Evolutionary conservation across 92 coral and sea anemone species (phyloP), one percentile per base, ranked within the genome.

Genomic region (Palythoa caribaeorum): DNA sequence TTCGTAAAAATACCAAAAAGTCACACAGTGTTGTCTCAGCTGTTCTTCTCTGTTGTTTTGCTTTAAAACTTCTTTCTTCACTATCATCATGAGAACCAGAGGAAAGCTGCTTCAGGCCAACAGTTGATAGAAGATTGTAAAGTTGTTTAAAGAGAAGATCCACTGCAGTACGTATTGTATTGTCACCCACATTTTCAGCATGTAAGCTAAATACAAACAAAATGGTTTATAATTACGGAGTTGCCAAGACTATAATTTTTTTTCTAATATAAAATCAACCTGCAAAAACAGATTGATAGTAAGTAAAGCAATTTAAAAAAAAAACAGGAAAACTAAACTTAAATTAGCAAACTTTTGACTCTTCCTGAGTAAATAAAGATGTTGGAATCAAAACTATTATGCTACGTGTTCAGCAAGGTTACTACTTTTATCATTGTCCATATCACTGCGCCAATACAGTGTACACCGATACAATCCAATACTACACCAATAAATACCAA

Each of bases 21-120:
- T 94, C 93, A 85, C 98, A 94, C 75, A 94, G 89, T 1, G 98
- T 95, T 13, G 95, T 92, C 90, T 94, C 95, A 13, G 90, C 88
- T 71, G 88, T 81, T 84, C 95, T 84, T 28, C 87, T 78, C 66
- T 94, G 92, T 77, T 93, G 89, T 71, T 62, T 80, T 17, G 44
- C n/a, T 51, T 70, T 53, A 83, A 85, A 86, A 1, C 44, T 77
- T 13, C 50, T 48, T 35, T 76, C 89, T 15, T 44, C 68, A 15
- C 40, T 65, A 38, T 66, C 84, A 35, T 74, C 84, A 0, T 59
- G 63, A 39, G 44, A 12, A n/a, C 40, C 70, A 0, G 62, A 4
- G 12, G 86, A 81, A 15, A 81, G 7, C 73, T 81, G 86, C 84
- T 76, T 88, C 62, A 73, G 79, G 47, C 90, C 90, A 80, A 78